These are phyloP conservation scores for Gryllus longicercus DNA, from an alignment of 2,888 invertebrate genomes.

Conservation along the genomic window DNA sequence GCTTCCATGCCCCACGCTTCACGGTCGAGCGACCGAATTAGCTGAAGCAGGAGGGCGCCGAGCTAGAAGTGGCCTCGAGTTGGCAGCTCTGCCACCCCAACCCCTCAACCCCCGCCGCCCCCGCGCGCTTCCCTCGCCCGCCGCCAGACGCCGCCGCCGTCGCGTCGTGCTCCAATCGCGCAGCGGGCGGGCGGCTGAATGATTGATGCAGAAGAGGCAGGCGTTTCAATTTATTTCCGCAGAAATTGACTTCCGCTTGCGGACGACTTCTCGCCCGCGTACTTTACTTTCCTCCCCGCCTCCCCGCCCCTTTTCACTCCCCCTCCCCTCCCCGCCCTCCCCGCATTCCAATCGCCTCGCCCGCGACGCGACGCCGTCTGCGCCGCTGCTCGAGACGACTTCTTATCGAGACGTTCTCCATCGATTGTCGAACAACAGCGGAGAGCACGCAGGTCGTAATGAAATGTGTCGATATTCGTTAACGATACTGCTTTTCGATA, in stretches of 20 bases:
- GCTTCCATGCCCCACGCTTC: no score
- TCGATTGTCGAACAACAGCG: background rate
- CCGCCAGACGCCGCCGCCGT: no score
- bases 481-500: background rate
- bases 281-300: background rate
- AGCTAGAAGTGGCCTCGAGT: no score
- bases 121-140: no score
- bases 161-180: background rate
- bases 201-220: background rate
- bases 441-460: background rate
- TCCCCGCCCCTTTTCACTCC: background rate
- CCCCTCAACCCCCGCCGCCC: no score
- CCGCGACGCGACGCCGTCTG: background rate
- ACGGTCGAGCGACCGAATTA: no score
- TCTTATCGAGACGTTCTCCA: background rate
- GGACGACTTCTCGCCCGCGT: background rate
- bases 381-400: background rate
- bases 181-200: background rate
- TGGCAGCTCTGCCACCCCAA: no score
- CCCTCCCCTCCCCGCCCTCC: accelerated
- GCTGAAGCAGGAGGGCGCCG: no score
- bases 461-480: background rate
- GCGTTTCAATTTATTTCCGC: constrained; percentile 1
- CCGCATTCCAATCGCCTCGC: background rate
- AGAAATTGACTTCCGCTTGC: constrained; percentile 7